These are phyloP conservation scores for Melolontha melolontha DNA, from an alignment of 2,888 invertebrate genomes.

Conservation along the genomic window DNA sequence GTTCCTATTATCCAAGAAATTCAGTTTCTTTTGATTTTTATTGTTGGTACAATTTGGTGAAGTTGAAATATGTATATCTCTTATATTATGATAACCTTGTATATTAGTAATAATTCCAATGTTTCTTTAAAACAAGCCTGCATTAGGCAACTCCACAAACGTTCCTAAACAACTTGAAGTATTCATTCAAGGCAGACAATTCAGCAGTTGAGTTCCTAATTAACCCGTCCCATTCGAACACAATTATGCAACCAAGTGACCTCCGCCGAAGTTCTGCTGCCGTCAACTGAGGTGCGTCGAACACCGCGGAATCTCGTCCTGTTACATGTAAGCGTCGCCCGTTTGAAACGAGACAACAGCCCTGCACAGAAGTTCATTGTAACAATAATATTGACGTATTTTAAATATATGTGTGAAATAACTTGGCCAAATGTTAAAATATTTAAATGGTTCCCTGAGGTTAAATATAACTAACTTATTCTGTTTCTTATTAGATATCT, in stretches of 20 bases:
- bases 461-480: neutral
- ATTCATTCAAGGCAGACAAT: too few species aligned
- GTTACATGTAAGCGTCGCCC: conserved; percentile 10
- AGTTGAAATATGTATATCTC: too few species aligned
- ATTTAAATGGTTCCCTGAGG: neutral
- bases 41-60: too few species aligned
- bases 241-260: conserved; percentile 28
- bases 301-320: neutral
- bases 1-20: too few species aligned
- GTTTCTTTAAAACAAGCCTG: too few species aligned
- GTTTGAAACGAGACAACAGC: neutral
- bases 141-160: too few species aligned
- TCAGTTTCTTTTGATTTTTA: too few species aligned
- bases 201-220: neutral
- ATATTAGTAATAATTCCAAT: too few species aligned
- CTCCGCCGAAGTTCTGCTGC: neutral
- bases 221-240: neutral
- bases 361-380: conserved; percentile 30
- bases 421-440: conserved; percentile 25
- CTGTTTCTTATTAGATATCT: neutral
- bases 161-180: too few species aligned
- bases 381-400: conserved; percentile 42
- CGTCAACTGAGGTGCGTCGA: neutral
- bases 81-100: too few species aligned
- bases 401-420: conserved; percentile 40